These are phyloP conservation scores for Drosophila sucinea DNA, from an alignment of 1,140 invertebrate species.

Conservation along the genomic window DNA sequence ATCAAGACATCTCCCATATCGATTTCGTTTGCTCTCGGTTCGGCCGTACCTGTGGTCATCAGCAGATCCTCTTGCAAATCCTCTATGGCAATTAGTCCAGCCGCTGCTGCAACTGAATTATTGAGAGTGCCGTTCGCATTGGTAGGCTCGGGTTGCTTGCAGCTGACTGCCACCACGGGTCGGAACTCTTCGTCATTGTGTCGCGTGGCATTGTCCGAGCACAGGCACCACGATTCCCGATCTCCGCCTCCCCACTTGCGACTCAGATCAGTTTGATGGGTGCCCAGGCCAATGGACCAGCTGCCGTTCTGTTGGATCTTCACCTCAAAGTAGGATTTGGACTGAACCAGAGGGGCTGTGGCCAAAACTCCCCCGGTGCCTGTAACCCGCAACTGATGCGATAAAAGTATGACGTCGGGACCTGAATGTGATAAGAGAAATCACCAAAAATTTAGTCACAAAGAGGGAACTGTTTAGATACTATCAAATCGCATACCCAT, in stretches of 20 bases:
- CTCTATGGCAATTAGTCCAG: constrained; percentile 76
- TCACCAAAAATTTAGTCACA: background rate
- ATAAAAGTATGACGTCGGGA: constrained; percentile 98
- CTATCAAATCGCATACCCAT: constrained; percentile 88
- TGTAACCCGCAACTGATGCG: constrained; percentile 97
- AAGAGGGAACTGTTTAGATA: background rate
- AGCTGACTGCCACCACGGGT: constrained; percentile 85
- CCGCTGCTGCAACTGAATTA: constrained; percentile 64
- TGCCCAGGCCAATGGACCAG: constrained; percentile 97
- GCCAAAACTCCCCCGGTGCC: constrained; percentile 97
- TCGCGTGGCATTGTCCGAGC: constrained; percentile 93
- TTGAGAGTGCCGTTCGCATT: constrained; percentile 84
- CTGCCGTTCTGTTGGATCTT: constrained; percentile 97
- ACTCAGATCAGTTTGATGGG: constrained; percentile 93
- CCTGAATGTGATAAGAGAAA: constrained; percentile 85
- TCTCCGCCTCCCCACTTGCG: constrained; percentile 92
- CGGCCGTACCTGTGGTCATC: constrained; percentile 83
- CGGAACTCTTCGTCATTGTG: constrained; percentile 91
- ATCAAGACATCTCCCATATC: constrained; percentile 36
- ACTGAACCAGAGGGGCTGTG: constrained; percentile 96
- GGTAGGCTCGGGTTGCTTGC: constrained; percentile 43
- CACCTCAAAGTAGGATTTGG: constrained; percentile 99
- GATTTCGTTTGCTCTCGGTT: constrained; percentile 2
- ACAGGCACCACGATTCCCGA: constrained; percentile 96
- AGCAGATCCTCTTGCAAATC: constrained; percentile 83